Percentiles rank a stretch among this genome's conserved stretches.
Evolutionary conservation across 64 coral and sea anemone genomes (phyloP).

Genomic region (Anthopleura sola): DNA sequence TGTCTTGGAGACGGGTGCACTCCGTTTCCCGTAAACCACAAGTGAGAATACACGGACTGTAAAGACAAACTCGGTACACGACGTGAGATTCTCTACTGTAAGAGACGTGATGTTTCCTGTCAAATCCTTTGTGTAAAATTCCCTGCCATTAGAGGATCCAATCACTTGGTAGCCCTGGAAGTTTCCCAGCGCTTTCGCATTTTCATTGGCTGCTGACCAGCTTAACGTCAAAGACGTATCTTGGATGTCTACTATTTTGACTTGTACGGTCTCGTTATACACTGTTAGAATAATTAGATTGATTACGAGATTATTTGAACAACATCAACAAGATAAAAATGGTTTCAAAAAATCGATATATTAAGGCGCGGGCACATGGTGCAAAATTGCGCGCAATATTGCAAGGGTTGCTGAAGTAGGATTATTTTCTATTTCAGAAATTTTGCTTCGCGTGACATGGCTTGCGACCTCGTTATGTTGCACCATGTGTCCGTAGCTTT

Average conservation of each 20-base stretch:
- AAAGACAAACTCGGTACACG: constrained; percentile 2
- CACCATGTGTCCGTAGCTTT: too few relatives aligned
- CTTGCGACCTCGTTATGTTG: too few relatives aligned
- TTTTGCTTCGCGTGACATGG: too few relatives aligned
- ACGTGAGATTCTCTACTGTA: neutral
- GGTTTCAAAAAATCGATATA: constrained; percentile 1
- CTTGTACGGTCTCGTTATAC: too few relatives aligned
- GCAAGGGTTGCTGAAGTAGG: too few relatives aligned
- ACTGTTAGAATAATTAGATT: too few relatives aligned
- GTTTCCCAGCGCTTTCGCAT: neutral
- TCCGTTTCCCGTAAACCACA: constrained; percentile 16
- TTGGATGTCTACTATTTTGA: neutral
- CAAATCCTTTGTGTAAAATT: neutral
- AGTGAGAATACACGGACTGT: constrained; percentile 25
- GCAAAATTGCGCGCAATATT: too few relatives aligned
- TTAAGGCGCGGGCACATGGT: too few relatives aligned
- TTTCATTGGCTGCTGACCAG: constrained; percentile 15
- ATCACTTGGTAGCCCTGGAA: constrained; percentile 34
- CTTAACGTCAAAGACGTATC: neutral
- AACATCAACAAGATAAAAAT: too few relatives aligned
- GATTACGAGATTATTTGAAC: too few relatives aligned
- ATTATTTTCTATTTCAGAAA: too few relatives aligned
- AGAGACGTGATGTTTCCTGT: constrained; percentile 13
- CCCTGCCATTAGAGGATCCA: neutral
- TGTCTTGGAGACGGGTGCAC: neutral